Evolutionary conservation across 2,113 vertebrate genomes (phyloP), one percentile per base, ranked within the genome.

Genomic region (Pollachius pollachius): DNA sequence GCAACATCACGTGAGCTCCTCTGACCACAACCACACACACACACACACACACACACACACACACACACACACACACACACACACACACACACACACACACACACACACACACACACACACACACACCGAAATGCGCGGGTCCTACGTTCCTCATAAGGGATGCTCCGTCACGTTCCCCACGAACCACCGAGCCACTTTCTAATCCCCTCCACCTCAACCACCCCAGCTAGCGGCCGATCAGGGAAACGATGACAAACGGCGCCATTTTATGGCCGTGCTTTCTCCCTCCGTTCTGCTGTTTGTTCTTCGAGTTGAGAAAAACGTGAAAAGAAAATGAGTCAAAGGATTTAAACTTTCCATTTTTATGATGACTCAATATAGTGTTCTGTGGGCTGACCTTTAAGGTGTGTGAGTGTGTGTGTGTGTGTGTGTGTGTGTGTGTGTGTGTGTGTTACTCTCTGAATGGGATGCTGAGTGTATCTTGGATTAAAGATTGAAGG

Each of bases 131-230:
- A 48, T 48, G 12, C 2, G 41, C 41, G 8, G 8, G 41, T 5
- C 12, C 12, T 9, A 13, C 41, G 41, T 4, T 30, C 30, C 30
- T 48, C 41, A 48, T 48, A 48, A 48, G 41, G 9, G 78, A 90
- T 83, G 85, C 84, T 54, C 76, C 77, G 41, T 69, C 81, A 80
- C 62, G 37, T 77, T 77, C 78, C 68, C 61, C 66, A 71, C 81
- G 65, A 48, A 70, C 83, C 17, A 67, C 75, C 73, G 15, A 17
- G 60, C 74, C 78, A 78, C 83, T 88, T 81, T 87, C 79, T 88
- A 84, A 87, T 86, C 88, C 85, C 84, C 85, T 88, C 86, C 82
- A 78, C 87, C 85, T 86, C 87, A 87, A 84, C 85, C 85, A 88
- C 86, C 82, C 68, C 68, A 71, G 80, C 85, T 87, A 80, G 85